Evolutionary conservation across 2,888 invertebrate species (phyloP), one percentile per base, ranked within the genome.

Genomic region (Neocrepidodera transversa): DNA sequence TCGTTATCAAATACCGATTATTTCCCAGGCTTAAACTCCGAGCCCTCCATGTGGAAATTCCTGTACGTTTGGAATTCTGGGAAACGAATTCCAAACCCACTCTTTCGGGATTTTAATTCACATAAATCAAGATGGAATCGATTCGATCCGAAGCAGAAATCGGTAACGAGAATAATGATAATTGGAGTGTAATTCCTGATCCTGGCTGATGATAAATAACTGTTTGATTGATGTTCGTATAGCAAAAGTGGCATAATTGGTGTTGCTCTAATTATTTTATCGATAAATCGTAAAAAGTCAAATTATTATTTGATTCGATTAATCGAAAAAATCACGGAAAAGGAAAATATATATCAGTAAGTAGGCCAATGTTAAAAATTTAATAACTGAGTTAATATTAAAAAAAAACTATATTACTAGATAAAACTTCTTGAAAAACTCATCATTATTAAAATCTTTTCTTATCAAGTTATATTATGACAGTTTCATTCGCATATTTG

Each of bases 141-240:
- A 53, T 45, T 47, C 32, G 45, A 47, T 54, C 35, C 54, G 23
- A 47, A 54, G 26, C 36, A 54, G 54, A 45, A 53, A 54, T 54
- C 18, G 45, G 36, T 54, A 45, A 45, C 45, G 45, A 45, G 45
- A 54, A 45, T 54, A 54, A 54, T 23, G 54, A 54, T 47, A 54
- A 54, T 54, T 54, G 54, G 45, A 54, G 45, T 54, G 54, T 54
- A 54, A 54, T 54, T 54, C 54, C 43, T 17, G 52, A 52, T 52
- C 5, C 43, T 30, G 43, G 17, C 30, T 45, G 13, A 54, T 35
- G 54, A 45, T 54, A 54, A 54, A 53, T 53, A 53, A 36, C 45
- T 5, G 17, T 16, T 45, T 26, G 54, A 54, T 54, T 32, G 36
- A 54, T 54, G 54, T 53, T 43, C 13, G 32, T 7, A 26, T 53